These are phyloP conservation scores for Podiceps cristatus DNA, from an alignment of 2,113 vertebrate species.

Conservation along the genomic window DNA sequence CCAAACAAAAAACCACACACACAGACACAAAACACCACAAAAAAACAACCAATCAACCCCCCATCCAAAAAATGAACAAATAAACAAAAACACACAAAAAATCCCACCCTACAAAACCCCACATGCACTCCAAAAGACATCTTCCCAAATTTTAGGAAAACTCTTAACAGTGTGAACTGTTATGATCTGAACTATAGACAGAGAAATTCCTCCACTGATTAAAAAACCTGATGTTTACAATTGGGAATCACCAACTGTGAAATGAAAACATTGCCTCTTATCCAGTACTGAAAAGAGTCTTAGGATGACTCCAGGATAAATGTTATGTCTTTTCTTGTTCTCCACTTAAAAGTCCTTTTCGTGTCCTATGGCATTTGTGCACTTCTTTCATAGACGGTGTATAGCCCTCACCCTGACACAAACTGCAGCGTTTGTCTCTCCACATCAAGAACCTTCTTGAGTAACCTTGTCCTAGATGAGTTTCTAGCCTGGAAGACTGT, in stretches of 20 bases:
- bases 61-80: too few relatives aligned
- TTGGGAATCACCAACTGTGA: neutral
- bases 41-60: too few relatives aligned
- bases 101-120: neutral
- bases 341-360: neutral
- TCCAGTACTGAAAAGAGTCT: neutral
- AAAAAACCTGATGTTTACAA: neutral
- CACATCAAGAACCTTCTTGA: neutral
- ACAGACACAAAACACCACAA: too few relatives aligned
- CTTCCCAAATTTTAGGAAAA: neutral
- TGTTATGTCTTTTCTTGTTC: neutral
- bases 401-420: neutral
- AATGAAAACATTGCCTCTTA: neutral
- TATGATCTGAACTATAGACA: neutral
- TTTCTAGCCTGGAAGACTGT: neutral
- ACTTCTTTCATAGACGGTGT: neutral
- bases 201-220: neutral
- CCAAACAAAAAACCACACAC: too few relatives aligned
- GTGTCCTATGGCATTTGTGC: neutral
- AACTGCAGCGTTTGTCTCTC: neutral
- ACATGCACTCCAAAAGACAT: neutral
- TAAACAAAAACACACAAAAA: neutral
- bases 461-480: neutral
- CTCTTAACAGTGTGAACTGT: neutral
- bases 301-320: neutral